These are phyloP conservation scores for Rhadina sibilatrix DNA, from an alignment of 2,113 vertebrate genomes.

Conservation along the genomic window DNA sequence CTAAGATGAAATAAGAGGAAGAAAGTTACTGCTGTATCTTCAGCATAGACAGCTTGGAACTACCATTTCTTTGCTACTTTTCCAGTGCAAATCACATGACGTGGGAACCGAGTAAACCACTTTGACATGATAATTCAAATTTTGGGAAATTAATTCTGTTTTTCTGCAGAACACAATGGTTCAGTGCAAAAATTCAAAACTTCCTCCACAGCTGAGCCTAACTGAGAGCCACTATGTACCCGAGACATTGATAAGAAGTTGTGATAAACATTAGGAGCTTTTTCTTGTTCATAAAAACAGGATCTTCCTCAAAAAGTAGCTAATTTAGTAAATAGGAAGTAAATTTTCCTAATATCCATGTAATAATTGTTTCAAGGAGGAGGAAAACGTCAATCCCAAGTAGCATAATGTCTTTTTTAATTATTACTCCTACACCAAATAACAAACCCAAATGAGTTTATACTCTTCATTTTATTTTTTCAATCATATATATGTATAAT, in stretches of 20 bases:
- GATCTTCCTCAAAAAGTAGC: neutral
- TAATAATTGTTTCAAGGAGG: neutral
- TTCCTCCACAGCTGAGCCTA: neutral
- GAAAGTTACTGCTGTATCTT: neutral
- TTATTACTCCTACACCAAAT: neutral
- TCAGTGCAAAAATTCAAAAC: neutral
- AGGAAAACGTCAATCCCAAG: neutral
- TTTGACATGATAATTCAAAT: neutral
- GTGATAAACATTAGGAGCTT: neutral
- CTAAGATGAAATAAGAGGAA: neutral
- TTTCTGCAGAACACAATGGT: neutral
- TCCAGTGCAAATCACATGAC: neutral
- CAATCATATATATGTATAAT: neutral
- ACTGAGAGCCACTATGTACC: neutral
- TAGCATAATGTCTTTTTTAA: neutral
- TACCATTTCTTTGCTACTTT: neutral
- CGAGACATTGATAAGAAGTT: neutral
- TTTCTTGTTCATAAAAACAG: neutral
- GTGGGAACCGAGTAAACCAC: neutral
- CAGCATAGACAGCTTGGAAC: neutral
- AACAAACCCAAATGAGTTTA: neutral
- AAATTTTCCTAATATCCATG: neutral
- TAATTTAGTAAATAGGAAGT: neutral
- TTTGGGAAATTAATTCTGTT: neutral
- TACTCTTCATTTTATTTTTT: neutral